Base-by-base conservation (phyloP, 2,113 vertebrate genomes). In the Callipepla californica region DNA sequence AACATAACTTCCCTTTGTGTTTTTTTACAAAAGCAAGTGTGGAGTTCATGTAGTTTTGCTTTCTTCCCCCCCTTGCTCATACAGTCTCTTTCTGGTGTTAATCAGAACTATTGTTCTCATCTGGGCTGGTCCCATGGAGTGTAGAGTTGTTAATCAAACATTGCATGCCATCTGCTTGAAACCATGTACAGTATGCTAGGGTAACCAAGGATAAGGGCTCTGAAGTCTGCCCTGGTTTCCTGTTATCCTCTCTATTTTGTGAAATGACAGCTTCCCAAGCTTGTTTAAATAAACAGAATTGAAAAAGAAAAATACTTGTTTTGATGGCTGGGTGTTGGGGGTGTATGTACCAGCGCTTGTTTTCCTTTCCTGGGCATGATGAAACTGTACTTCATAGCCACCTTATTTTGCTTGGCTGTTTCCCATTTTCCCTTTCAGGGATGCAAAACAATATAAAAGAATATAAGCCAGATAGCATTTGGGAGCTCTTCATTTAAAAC, bases 141-240 rank as follows among this genome's bases (percentile, higher is more conserved):
- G 90, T 84, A 65, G 96, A 96, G 85, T 86, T 95, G 82, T 93
- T 97, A 97, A 95, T 93, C 8, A 67, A 96, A 96, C 13, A 42
- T 85, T 92, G 42, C 87, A 34, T 91, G 77, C 93, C 92, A 95
- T 95, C 95, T 97, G 92, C 96, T 97, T 89, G 90, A 96, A 96
- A 90, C 81, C 73, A 38, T 87, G 38, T 92, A 83, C 91, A 85
- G 65, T 95, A 83, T 95, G 91, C 80, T 91, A 89, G 92, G 74
- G 81, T 96, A 96, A 95, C 69, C 45, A 91, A 85, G 90, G 95
- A 82, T 95, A 95, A 96, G 86, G 58, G 67, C 70, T 84, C 72
- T 93, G 94, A 96, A 97, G 88, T 90, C 89, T 87, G 48, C 94
- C 90, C 66, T 90, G 75, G 58, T 93, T 97, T 97, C 93, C 97